phyloP scores from a whole-genome alignment of 2,888 invertebrate genomes.

The Rutpela maculata region DNA sequence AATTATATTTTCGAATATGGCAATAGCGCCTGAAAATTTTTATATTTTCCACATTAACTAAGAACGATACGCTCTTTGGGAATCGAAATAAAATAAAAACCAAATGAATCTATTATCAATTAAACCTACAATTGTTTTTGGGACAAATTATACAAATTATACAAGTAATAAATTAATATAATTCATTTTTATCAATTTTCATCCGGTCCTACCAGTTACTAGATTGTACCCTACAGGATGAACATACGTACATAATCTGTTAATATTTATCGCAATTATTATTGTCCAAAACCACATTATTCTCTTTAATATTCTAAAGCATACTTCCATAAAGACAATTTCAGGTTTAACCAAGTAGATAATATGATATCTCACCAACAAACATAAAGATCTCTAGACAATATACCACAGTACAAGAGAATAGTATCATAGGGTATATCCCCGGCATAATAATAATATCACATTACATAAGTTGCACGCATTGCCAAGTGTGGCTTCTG shows the following conservation, averaged over 20 bases:
- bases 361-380: conserved; percentile 10
- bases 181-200: neutral
- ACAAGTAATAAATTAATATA: no score
- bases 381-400: conserved; percentile 14
- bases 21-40: no score
- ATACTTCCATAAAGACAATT: neutral
- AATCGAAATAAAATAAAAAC: no score
- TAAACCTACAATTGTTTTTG: no score
- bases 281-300: neutral
- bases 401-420: neutral
- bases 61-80: no score
- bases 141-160: no score
- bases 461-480: conserved; percentile 55
- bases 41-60: no score
- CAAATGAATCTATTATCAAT: no score
- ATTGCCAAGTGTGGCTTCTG: conserved; percentile 61
- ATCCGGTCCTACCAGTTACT: neutral
- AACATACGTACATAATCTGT: neutral
- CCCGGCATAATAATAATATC: conserved; percentile 52
- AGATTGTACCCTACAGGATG: neutral
- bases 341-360: neutral
- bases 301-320: neutral
- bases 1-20: no score
- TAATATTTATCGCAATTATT: neutral
- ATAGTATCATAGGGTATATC: conserved; percentile 13